A percentile compares a stretch with the other conserved stretches of the same genome.
These are phyloP conservation scores for Opisthocomus hoazin DNA, from an alignment of 2,113 vertebrate species.

Conservation along the genomic window DNA sequence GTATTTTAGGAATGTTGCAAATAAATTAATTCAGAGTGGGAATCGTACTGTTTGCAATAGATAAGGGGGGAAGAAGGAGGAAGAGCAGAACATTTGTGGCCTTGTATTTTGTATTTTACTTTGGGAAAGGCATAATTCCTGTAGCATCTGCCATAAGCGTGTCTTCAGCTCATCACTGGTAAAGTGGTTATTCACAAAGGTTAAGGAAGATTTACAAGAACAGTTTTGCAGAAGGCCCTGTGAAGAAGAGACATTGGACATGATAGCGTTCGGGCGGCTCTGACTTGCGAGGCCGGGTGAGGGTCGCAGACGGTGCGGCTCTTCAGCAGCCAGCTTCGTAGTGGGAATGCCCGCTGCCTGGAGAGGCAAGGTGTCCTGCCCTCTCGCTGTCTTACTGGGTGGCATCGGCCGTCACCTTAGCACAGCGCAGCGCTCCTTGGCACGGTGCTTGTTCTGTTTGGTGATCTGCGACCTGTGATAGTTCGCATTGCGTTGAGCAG, in stretches of 20 bases:
- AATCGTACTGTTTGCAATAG: not conserved
- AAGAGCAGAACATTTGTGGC: not conserved
- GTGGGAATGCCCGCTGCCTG: no score
- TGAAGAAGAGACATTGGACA: not conserved
- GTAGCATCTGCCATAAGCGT: not conserved
- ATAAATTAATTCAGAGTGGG: not conserved
- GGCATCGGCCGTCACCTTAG: not conserved
- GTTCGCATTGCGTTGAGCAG: not conserved
- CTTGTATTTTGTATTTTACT: not conserved
- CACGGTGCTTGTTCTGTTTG: not conserved
- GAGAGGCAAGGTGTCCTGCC: not conserved
- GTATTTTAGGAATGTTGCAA: not conserved
- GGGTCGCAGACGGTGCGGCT: not conserved
- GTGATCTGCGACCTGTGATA: not conserved
- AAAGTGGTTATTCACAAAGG: not conserved
- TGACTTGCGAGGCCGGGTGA: accelerated
- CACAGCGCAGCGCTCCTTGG: not conserved
- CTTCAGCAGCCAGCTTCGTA: not conserved
- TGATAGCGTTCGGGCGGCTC: not conserved
- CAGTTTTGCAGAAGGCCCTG: not conserved
- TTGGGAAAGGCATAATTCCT: not conserved
- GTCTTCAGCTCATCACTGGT: not conserved
- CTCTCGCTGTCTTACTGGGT: not conserved
- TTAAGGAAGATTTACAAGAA: not conserved
- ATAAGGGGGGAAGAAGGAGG: not conserved